phyloP scores from a whole-genome alignment of 2,888 invertebrate genomes.

The Tenthredo scrophulariae region DNA sequence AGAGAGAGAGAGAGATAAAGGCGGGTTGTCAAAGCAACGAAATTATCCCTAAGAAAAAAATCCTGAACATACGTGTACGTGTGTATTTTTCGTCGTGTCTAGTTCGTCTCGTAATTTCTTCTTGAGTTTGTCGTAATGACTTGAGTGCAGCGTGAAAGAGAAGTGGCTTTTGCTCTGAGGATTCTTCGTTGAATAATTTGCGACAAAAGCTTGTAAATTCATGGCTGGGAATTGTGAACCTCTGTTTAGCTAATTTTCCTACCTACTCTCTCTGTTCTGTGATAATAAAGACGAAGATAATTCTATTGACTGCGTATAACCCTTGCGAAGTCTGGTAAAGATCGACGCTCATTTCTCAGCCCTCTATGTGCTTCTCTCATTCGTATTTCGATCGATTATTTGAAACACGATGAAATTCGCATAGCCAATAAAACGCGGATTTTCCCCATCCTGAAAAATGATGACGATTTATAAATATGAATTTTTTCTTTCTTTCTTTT shows the following conservation, averaged over 20 bases:
- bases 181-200: constrained; percentile 34
- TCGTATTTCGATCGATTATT: neutral
- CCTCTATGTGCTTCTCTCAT: neutral
- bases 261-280: neutral
- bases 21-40: neutral
- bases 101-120: neutral
- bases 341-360: neutral
- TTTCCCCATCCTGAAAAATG: no score
- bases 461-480: neutral
- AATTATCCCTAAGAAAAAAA: neutral
- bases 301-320: neutral
- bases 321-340: neutral
- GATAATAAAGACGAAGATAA: neutral
- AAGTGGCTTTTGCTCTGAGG: constrained; percentile 40
- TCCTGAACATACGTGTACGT: neutral
- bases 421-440: neutral
- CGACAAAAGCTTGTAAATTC: constrained; percentile 8
- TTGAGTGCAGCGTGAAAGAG: constrained; percentile 15
- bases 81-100: neutral
- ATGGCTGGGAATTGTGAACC: neutral
- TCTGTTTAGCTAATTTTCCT: constrained; percentile 13
- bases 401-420: no score
- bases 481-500: neutral
- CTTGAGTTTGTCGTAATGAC: constrained; percentile 33
- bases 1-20: neutral